A percentile compares a stretch with the other conserved stretches of the same genome.
Evolutionary conservation across 2,888 invertebrate species (phyloP).

Genomic region (Lamellibrachia columna): DNA sequence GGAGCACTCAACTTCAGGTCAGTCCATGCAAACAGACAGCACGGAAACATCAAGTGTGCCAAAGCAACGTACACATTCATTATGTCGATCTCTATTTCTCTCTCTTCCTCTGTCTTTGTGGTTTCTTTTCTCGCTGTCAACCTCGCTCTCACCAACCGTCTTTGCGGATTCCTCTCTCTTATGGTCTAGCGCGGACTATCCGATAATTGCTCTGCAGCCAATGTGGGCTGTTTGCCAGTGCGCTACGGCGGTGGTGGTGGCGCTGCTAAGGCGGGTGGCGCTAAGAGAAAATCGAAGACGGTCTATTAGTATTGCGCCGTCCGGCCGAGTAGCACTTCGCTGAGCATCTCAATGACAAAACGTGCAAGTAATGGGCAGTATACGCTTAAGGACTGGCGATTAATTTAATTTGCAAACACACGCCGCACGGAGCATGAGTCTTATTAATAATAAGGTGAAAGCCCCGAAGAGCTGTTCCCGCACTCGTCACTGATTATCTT

Average conservation of each 20-base stretch:
- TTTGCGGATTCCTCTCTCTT: neutral
- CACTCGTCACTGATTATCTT: conserved; percentile 6
- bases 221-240: neutral
- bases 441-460: conserved; percentile 16
- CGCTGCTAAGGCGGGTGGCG: neutral
- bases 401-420: conserved; percentile 11
- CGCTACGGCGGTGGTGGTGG: neutral
- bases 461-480: conserved; percentile 11
- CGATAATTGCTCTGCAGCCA: neutral
- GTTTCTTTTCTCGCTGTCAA: neutral
- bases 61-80: neutral
- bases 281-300: conserved; percentile 12
- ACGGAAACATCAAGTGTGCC: neutral
- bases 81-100: neutral
- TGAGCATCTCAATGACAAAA: neutral
- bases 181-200: neutral
- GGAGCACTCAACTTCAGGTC: neutral
- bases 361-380: neutral
- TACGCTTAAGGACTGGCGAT: conserved; percentile 16
- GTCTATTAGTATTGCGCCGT: conserved; percentile 13
- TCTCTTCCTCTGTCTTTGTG: neutral
- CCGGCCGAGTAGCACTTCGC: conserved; percentile 16
- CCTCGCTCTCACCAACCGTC: neutral
- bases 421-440: conserved; percentile 16
- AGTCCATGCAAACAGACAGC: neutral